Base-by-base conservation (phyloP, 2,113 vertebrate genomes). In the Pteronura brasiliensis region DNA sequence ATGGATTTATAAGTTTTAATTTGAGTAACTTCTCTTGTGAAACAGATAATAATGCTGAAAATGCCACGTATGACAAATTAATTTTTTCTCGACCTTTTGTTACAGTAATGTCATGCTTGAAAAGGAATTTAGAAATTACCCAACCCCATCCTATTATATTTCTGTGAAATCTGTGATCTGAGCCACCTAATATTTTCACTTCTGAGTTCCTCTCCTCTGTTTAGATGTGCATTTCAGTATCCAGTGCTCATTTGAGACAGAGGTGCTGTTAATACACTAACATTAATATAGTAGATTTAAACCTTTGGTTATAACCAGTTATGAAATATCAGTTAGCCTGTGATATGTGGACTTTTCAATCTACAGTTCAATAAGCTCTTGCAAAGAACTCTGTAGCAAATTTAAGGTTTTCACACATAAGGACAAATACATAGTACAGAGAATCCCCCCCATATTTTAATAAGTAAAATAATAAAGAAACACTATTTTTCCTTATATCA, bases 381-480 rank as follows among this genome's bases (percentile, higher is more conserved):
- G 17, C 15, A 63, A 97, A 83, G 27, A 82, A 94, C 13, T 29
- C 4, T 12, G 87, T 44, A 92, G 21, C 9, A 97, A 97, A 95
- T 82, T 89, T 76, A 96, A 96, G 63, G 8, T 13, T 97, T 97
- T 97, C 42, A 93, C 25, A 25, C 20, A 80, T 17, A 6, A 3
- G n/a, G 11, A 84, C 36, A 91, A 39, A 9, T 47, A 96, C 63
- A 88, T 4, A 83, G 18, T 80, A 39, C 88, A 95, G 92, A 31
- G 13, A 93, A 31, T 49, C 87, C 17, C 4, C 14, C 4, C 29
- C 4, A 7, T 76, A 44, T 74, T 72, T 95, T 67, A 93, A 72
- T 36, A 83, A 15, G 1, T 44, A 49, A 55, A 90, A 4, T 42
- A 76, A 59, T 17, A 59, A 59, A 14, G 0, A 77, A 44, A 14